Evolutionary conservation across 2,797 vertebrate genomes (phyloP).

Genomic region (Cynodonichthys magdalenae): DNA sequence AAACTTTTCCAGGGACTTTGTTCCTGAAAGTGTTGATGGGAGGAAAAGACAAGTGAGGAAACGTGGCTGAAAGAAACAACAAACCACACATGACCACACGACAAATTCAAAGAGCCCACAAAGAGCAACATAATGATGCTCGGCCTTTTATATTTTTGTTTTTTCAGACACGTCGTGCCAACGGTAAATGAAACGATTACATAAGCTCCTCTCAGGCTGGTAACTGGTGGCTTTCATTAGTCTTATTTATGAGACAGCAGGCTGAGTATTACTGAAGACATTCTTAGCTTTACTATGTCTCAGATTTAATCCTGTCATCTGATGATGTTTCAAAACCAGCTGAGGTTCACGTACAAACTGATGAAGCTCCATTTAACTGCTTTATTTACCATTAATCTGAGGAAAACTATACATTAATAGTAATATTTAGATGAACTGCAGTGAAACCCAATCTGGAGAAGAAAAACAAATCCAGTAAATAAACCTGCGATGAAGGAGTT

Average conservation of each 20-base stretch:
- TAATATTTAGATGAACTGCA: background rate
- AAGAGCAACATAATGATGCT: background rate
- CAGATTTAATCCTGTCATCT: slow-evolving; percentile 31
- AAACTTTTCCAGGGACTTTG: background rate
- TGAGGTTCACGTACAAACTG: too few relatives aligned
- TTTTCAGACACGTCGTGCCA: slow-evolving; percentile 1
- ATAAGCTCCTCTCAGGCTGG: slow-evolving; percentile 14
- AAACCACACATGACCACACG: slow-evolving; percentile 16
- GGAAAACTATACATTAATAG: too few relatives aligned
- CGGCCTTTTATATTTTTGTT: background rate
- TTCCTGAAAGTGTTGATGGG: slow-evolving; percentile 1
- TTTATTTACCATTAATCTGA: background rate
- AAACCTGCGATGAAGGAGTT: slow-evolving; percentile 44
- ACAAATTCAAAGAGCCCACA: slow-evolving; percentile 20
- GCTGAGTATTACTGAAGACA: slow-evolving; percentile 17
- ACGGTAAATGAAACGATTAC: slow-evolving; percentile 20
- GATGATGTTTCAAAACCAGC: slow-evolving; percentile 32
- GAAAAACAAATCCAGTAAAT: too few relatives aligned
- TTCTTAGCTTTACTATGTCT: slow-evolving; percentile 41
- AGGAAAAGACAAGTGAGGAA: background rate
- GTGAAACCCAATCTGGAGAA: too few relatives aligned
- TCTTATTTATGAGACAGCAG: slow-evolving; percentile 16
- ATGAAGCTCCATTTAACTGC: background rate
- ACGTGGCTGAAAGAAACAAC: background rate
- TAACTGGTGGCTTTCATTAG: background rate